Evolutionary conservation across 2,113 vertebrate genomes (phyloP), one percentile per base, ranked within the genome.

Genomic region (Peromyscus maniculatus): DNA sequence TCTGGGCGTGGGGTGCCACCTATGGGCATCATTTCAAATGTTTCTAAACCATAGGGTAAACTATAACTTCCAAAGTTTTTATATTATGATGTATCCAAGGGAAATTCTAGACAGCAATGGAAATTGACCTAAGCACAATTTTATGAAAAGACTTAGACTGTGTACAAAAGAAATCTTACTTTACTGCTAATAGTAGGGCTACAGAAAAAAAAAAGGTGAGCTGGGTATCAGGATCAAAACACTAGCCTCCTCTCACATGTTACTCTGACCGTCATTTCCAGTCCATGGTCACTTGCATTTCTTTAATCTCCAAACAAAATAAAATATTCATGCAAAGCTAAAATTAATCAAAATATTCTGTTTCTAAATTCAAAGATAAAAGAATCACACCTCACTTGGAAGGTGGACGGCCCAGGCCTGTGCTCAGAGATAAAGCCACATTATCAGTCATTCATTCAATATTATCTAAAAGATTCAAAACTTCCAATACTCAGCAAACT

Each of bases 361-460:
- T 92, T 71, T 66, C 62, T 19, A 92, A 94, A 62, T 94, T 93
- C 87, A 94, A 93, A 96, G 49, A 91, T 46, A 55, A 95, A 96
- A 89, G 67, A 95, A 74, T 92, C 52, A 39, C 16, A 95, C 39
- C 66, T 94, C 7, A 91, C 46, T 92, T 94, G 11, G 6, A 97
- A 94, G 67, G 64, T 59, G 78, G 67, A 95, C 75, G 82, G 75
- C 36, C 93, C 57, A 97, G 95, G 90, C 9, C 62, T 96, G 87
- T 92, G 26, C 80, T 97, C 72, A 97, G 95, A 96, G 80, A 93
- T 39, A 96, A 96, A 89, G 86, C 67, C 43, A 87, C n/a, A 93
- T 92, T 95, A 93, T 94, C 91, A 87, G 9, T 43, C 78, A 78
- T 36, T 83, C 77, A 96, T 71, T 95, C 55, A 82, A 74, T 77